Base-by-base conservation (phyloP, 2,888 invertebrate species). In the Acronicta psi region DNA sequence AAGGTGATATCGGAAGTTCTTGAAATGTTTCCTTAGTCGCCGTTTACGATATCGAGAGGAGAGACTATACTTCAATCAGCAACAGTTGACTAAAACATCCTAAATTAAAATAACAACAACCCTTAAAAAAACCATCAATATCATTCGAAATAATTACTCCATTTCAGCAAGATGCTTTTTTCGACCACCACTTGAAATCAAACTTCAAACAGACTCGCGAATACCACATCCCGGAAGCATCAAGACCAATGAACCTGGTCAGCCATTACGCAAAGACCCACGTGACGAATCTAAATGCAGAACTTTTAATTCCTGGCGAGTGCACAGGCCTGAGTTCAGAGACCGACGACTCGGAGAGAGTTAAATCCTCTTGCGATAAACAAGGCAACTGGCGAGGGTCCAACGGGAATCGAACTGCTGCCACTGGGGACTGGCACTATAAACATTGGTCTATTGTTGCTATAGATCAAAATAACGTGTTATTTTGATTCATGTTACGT, bases 331-430 rank as follows among this genome's bases (percentile, higher is more conserved):
- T 46, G 78, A 47, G 83, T 83, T 84, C 84, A 84, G 64, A 83
- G 85, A 84, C 85, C 84, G 80, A 50, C 71, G 69, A 73, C 54
- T 60, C 52, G 66, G 10, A 50, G 67, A 72, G 54, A 69, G 64
- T 72, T 78, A 71, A 77, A 75, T 79, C 69, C 72, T 74, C 67
- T 57, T 68, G 66, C 75, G 68, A 82, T 81, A 81, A 82, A 81
- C 80, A 81, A 51, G 63, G 67, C 55, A 73, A 65, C 82, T 82
- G 83, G 83, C 84, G 57, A 47, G 25, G 58, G 62, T 86, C 86
- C 86, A 86, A 75, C 73, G 77, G 73, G 80, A 77, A 77, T 78
- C 81, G 70, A 82, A 82, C 79, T 60, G 72, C 70, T 72, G 61
- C 63, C 59, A 74, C 67, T 51, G 62, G 72, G 37, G 31, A 46